Evolutionary conservation across 1,140 invertebrate genomes (phyloP).

Genomic region (Apis cerana): DNA sequence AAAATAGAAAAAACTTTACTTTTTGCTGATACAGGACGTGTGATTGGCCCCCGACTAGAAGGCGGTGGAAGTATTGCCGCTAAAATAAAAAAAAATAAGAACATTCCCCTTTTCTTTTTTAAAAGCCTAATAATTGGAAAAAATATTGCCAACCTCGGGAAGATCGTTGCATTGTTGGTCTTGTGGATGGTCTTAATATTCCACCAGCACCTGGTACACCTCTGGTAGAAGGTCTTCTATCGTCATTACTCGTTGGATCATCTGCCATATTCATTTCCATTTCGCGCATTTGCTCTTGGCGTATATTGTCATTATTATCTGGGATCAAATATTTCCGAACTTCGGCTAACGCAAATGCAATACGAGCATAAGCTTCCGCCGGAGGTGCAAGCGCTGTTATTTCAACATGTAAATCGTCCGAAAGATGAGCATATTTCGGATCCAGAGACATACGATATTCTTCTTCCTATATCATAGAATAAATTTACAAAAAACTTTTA

Average conservation of each 20-base stretch:
- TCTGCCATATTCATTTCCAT: conserved; percentile 82
- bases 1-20: conserved; percentile 91
- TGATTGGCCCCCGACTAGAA: conserved; percentile 77
- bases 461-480: conserved; percentile 86
- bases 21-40: conserved; percentile 84
- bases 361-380: conserved; percentile 94
- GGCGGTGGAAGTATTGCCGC: conserved; percentile 76
- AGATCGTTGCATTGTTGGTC: conserved; percentile 71
- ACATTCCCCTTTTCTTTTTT: not conserved
- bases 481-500: not conserved
- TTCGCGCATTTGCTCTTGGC: conserved; percentile 89
- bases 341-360: conserved; percentile 93
- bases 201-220: conserved; percentile 67
- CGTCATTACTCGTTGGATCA: conserved; percentile 71
- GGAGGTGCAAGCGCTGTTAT: conserved; percentile 94
- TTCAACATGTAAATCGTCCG: conserved; percentile 96
- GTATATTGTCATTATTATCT: conserved; percentile 90
- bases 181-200: conserved; percentile 72
- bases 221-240: conserved; percentile 69
- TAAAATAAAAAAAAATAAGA: conserved; percentile 10
- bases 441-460: conserved; percentile 92
- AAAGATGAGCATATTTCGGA: conserved; percentile 95
- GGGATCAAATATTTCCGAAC: conserved; percentile 87
- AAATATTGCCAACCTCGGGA: conserved; percentile 60
- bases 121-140: not conserved